phyloP scores from a whole-genome alignment of 2,113 vertebrate species.

The Thunnus thynnus region DNA sequence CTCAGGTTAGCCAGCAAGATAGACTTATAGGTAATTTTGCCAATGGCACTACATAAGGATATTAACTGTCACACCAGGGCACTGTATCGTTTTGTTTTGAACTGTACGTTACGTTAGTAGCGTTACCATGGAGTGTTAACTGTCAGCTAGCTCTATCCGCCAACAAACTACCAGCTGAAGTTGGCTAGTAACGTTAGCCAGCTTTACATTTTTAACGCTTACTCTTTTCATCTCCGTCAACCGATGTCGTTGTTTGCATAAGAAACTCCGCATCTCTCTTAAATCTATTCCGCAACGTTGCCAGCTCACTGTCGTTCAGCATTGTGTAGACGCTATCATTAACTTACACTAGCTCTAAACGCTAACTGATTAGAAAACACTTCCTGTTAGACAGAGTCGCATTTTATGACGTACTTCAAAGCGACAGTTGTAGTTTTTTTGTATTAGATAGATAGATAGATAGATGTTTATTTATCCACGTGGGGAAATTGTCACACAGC shows the following conservation, averaged over 20 bases:
- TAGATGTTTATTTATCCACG: no score
- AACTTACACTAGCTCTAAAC: neutral
- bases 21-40: no score
- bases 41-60: neutral
- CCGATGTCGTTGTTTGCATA: conserved; percentile 64
- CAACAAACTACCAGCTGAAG: neutral
- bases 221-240: conserved; percentile 79
- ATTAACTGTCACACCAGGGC: neutral
- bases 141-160: neutral
- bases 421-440: conserved; percentile 63
- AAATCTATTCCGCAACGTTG: conserved; percentile 83
- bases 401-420: conserved; percentile 53
- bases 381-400: conserved; percentile 61
- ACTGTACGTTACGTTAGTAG: no score
- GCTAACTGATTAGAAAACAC: conserved; percentile 12
- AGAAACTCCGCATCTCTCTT: conserved; percentile 82
- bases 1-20: neutral
- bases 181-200: conserved; percentile 7
- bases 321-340: conserved; percentile 36
- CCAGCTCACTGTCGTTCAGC: conserved; percentile 74
- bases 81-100: no score
- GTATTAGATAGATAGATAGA: no score
- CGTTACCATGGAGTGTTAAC: neutral
- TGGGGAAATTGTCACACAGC: no score
- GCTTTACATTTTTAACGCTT: conserved; percentile 50